phyloP scores from a whole-genome alignment of 2,888 invertebrate species.

The Rhogogaster chlorosoma region DNA sequence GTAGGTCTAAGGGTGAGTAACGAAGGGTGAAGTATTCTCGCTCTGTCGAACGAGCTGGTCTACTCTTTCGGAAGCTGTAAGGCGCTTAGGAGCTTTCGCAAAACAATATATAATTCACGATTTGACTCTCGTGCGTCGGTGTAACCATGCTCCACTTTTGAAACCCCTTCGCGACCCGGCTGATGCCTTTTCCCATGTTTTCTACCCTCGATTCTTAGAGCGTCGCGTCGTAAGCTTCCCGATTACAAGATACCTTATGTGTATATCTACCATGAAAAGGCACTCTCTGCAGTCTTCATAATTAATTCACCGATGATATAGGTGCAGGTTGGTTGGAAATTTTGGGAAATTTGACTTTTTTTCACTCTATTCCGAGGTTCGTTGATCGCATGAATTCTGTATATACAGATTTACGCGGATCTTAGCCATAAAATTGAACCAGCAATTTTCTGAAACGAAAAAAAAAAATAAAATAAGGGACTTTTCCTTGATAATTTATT shows the following conservation, averaged over 20 bases:
- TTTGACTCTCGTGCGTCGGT: slow-evolving; percentile 31
- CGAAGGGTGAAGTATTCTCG: background rate
- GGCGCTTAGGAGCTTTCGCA: slow-evolving; percentile 45
- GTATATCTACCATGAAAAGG: slow-evolving; percentile 9
- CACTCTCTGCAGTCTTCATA: slow-evolving; percentile 32
- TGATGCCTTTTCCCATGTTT: slow-evolving; percentile 12
- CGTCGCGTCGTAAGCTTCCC: slow-evolving; percentile 14
- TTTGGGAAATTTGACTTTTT: background rate
- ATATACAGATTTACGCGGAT: background rate
- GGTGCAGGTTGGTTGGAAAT: background rate
- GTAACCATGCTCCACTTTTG: slow-evolving; percentile 6
- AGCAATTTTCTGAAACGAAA: background rate
- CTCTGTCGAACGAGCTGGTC: background rate
- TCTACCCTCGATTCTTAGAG: slow-evolving; percentile 13
- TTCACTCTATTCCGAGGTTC: background rate
- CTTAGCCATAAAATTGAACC: background rate
- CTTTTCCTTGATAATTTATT: background rate
- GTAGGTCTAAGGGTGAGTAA: background rate
- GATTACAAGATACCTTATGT: slow-evolving; percentile 9
- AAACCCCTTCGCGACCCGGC: slow-evolving; percentile 34
- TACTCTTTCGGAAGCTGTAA: slow-evolving; percentile 28
- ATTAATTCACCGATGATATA: background rate
- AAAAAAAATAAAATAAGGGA: background rate
- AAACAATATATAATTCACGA: slow-evolving; percentile 47
- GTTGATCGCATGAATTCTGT: background rate